A percentile compares a stretch with the other conserved stretches of the same genome.
These are phyloP conservation scores for Acholoe squamosa DNA, from an alignment of 2,888 invertebrate genomes.

Conservation along the genomic window DNA sequence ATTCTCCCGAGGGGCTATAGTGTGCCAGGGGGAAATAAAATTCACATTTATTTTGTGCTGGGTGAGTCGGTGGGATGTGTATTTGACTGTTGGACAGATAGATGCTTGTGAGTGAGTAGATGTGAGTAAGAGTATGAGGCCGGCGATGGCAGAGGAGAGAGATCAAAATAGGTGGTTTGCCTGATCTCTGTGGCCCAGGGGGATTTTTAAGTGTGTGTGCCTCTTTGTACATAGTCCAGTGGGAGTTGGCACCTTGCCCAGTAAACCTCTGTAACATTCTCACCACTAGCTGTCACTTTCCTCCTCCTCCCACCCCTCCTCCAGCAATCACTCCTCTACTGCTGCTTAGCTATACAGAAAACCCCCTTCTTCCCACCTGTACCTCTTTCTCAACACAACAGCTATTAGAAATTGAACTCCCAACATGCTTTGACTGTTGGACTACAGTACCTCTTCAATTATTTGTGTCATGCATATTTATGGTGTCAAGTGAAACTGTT, in stretches of 20 bases:
- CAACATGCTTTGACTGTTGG: too few relatives aligned
- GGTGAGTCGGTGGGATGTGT: too few relatives aligned
- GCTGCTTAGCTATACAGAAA: too few relatives aligned
- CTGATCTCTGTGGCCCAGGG: neutral
- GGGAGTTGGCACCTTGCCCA: neutral
- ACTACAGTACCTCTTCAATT: too few relatives aligned
- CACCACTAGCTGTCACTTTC: neutral
- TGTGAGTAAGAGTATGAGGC: neutral
- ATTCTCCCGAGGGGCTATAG: neutral
- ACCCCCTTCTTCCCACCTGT: too few relatives aligned
- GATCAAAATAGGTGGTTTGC: conserved; percentile 12
- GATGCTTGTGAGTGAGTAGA: neutral
- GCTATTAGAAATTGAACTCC: too few relatives aligned
- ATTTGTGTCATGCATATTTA: too few relatives aligned
- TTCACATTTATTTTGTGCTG: neutral
- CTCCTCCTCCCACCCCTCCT: too few relatives aligned
- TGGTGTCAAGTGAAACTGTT: too few relatives aligned
- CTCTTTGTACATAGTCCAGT: neutral
- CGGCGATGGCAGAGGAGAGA: neutral
- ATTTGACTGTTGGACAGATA: too few relatives aligned
- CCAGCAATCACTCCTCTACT: neutral
- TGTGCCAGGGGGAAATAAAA: neutral
- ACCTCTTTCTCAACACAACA: too few relatives aligned
- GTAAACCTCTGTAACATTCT: neutral
- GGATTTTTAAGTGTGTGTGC: neutral